Evolutionary conservation across 2,113 vertebrate genomes (phyloP).

Genomic region (Megalops atlanticus): DNA sequence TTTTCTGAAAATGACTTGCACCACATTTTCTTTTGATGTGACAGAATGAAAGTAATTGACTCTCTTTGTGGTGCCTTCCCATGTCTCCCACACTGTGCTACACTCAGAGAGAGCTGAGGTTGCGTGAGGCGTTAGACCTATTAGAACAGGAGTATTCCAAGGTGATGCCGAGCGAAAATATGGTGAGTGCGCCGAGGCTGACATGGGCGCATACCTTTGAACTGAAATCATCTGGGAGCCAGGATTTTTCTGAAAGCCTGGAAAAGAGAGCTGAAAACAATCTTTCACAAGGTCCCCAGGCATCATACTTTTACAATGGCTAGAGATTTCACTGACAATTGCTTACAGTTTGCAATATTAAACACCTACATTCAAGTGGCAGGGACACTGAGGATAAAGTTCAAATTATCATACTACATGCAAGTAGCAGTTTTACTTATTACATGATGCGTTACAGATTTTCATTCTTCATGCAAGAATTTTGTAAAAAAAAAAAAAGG

Average conservation of each 20-base stretch:
- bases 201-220: conserved; percentile 12
- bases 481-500: neutral
- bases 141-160: conserved; percentile 6
- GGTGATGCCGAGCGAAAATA: neutral
- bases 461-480: neutral
- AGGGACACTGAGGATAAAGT: neutral
- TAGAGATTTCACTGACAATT: neutral
- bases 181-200: neutral
- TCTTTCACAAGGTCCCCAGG: neutral
- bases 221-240: conserved; percentile 10
- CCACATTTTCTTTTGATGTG: neutral
- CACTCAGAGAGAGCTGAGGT: neutral
- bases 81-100: neutral
- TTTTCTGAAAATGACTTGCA: neutral
- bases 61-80: neutral
- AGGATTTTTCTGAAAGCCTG: conserved; percentile 5
- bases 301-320: neutral
- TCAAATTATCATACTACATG: no score
- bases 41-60: neutral
- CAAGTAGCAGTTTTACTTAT: no score
- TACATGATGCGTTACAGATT: neutral
- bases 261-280: conserved; percentile 8
- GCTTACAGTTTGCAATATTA: neutral
- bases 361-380: neutral
- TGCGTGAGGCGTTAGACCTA: neutral